phyloP scores from a whole-genome alignment of 2,113 vertebrate species.

The Centropristis striata region DNA sequence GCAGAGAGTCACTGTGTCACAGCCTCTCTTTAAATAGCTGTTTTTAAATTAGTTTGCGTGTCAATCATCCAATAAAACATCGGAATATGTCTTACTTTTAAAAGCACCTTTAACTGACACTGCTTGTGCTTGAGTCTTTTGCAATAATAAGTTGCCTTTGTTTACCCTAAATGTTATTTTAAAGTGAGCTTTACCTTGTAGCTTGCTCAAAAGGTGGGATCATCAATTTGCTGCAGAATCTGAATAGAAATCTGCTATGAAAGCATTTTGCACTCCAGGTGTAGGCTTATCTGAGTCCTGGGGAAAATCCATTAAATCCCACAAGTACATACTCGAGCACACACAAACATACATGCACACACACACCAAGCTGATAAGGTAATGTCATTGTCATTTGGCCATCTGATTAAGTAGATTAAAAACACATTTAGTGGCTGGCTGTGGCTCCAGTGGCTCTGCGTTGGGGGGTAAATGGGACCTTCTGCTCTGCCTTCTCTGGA shows the following conservation, averaged over 20 bases:
- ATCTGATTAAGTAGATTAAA: constrained; percentile 70
- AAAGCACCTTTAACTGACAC: neutral
- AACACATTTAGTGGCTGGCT: constrained; percentile 51
- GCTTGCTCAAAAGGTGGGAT: constrained; percentile 5
- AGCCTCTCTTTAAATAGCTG: constrained; percentile 21
- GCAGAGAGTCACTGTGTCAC: constrained; percentile 8
- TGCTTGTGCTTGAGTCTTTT: neutral
- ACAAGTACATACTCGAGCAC: constrained; percentile 4
- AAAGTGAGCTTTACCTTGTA: constrained; percentile 14
- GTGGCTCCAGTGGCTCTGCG: constrained; percentile 13
- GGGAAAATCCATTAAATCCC: constrained; percentile 53
- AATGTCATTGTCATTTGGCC: constrained; percentile 60
- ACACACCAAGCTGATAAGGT: constrained; percentile 48
- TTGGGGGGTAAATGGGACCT: constrained; percentile 18
- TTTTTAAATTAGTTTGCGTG: constrained; percentile 3
- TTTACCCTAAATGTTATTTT: constrained; percentile 1
- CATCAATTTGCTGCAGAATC: constrained; percentile 49
- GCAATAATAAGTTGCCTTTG: neutral
- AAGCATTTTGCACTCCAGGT: constrained; percentile 39
- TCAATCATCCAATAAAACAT: constrained; percentile 15
- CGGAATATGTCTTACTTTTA: neutral
- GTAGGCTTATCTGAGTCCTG: constrained; percentile 54
- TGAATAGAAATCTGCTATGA: constrained; percentile 53
- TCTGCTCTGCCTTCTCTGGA: constrained; percentile 13
- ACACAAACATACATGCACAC: neutral